Conservation (phyloP, 2,888 invertebrate genomes). For the Mythimna impura region DNA sequence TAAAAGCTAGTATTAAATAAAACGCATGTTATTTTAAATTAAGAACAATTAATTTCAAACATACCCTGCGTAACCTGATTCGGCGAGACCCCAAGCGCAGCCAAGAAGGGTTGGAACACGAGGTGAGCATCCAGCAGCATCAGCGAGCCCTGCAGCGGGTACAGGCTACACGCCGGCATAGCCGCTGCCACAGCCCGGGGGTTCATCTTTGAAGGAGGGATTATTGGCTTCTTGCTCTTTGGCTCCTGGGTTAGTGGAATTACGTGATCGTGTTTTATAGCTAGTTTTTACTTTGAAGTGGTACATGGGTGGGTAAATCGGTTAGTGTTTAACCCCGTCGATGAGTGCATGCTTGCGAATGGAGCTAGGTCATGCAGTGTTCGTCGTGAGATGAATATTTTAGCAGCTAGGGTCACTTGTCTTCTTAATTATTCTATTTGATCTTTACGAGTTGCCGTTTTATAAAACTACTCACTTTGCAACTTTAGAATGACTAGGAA, state of each 20-base stretch:
- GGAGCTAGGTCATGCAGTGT: constrained; percentile 33
- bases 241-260: constrained; percentile 78
- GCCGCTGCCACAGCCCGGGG: constrained; percentile 81
- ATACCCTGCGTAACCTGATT: constrained; percentile 93
- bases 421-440: background rate
- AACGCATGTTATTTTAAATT: too few species aligned
- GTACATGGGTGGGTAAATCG: constrained; percentile 34
- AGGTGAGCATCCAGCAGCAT: constrained; percentile 97
- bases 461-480: too few species aligned
- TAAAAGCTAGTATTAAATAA: too few species aligned
- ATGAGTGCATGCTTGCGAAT: constrained; percentile 36
- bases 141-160: constrained; percentile 95
- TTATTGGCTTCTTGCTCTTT: constrained; percentile 86
- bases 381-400: background rate
- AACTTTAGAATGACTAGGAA: too few species aligned
- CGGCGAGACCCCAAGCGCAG: constrained; percentile 96
- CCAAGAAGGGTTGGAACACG: constrained; percentile 97
- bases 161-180: constrained; percentile 92
- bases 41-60: constrained; percentile 4
- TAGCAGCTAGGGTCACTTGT: background rate
- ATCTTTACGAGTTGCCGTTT: too few species aligned
- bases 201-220: constrained; percentile 87
- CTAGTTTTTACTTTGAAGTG: constrained; percentile 20
- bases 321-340: constrained; percentile 37
- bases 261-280: constrained; percentile 38